A percentile compares a stretch with the other conserved stretches of the same genome.
phyloP scores from a whole-genome alignment of 2,888 invertebrate species.

The Sphaeridia pumilis region DNA sequence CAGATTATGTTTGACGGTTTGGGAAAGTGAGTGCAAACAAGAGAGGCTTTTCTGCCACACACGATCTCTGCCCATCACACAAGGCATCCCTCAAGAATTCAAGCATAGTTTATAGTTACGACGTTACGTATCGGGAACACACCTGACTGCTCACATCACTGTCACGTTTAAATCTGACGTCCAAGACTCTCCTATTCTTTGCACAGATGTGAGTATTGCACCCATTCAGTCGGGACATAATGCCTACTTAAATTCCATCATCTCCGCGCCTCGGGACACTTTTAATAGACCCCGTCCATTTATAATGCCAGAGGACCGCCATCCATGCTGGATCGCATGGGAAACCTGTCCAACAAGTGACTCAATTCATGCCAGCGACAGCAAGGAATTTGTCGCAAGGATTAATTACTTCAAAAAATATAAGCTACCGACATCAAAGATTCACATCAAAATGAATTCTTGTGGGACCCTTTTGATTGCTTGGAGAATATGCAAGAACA shows the following conservation, averaged over 20 bases:
- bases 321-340: no score
- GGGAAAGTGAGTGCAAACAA: constrained; percentile 35
- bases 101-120: constrained; percentile 6
- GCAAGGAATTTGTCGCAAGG: no score
- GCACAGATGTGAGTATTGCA: neutral
- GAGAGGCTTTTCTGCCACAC: constrained; percentile 35
- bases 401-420: no score
- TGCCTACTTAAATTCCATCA: neutral
- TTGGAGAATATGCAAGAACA: no score
- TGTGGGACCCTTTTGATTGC: no score
- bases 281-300: neutral
- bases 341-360: no score
- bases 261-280: neutral
- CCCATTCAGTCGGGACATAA: constrained; percentile 19
- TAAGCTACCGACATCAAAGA: no score
- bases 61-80: constrained; percentile 16
- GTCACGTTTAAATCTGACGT: constrained; percentile 33
- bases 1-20: constrained; percentile 36
- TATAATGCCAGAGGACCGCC: no score
- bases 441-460: no score
- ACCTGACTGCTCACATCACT: constrained; percentile 36
- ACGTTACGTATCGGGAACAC: constrained; percentile 11
- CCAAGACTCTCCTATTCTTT: neutral
- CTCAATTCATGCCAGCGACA: no score
- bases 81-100: constrained; percentile 3